These are phyloP conservation scores for Tetranychus cinnabarinus DNA, from an alignment of 1,140 invertebrate species.

Conservation along the genomic window DNA sequence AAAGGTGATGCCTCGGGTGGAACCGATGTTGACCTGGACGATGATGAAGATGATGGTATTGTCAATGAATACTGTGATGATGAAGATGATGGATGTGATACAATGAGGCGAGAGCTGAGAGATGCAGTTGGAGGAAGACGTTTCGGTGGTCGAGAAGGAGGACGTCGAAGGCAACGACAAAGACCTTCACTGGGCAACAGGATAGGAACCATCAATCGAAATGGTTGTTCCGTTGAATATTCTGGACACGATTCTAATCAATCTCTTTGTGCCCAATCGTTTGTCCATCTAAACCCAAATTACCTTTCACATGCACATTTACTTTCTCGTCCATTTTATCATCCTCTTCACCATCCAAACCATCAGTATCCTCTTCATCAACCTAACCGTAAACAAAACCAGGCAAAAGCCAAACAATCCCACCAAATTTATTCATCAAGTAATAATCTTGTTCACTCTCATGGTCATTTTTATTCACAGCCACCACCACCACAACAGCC, in stretches of 20 bases:
- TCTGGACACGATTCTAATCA: background rate
- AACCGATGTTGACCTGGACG: too few species aligned
- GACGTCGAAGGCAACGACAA: too few species aligned
- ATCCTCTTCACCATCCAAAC: background rate
- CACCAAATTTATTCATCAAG: background rate
- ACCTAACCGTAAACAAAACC: background rate
- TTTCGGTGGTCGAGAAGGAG: too few species aligned
- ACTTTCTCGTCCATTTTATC: background rate
- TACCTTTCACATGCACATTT: background rate
- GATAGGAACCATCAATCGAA: background rate
- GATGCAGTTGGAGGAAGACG: too few species aligned
- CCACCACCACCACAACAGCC: too few species aligned
- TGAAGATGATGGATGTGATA: background rate
- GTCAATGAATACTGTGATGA: background rate
- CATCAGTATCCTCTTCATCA: background rate
- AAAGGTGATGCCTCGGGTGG: slow-evolving; percentile 18
- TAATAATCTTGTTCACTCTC: too few species aligned
- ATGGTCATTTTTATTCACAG: too few species aligned
- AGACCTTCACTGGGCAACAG: too few species aligned
- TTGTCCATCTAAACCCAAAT: background rate
- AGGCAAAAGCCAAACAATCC: background rate
- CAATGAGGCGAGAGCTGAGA: background rate
- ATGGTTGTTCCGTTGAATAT: background rate
- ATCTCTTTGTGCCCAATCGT: background rate
- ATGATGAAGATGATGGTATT: too few species aligned